Evolutionary conservation across 2,888 invertebrate genomes (phyloP).

Genomic region (Coelinius sp.): DNA sequence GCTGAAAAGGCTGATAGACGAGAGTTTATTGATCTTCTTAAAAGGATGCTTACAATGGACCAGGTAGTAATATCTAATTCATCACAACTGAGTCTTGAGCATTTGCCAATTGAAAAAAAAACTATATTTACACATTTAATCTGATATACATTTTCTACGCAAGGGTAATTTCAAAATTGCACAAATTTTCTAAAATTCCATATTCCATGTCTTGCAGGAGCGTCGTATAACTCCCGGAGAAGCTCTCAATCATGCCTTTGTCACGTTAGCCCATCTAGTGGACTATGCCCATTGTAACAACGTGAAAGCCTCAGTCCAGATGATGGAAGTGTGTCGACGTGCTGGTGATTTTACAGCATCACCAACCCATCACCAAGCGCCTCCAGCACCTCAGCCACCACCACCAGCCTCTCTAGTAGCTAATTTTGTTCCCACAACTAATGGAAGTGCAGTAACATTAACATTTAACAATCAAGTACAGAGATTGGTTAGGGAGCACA

Average conservation of each 20-base stretch:
- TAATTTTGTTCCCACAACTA: conserved; percentile 83
- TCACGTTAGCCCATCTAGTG: conserved; percentile 91
- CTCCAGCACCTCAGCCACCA: conserved; percentile 70
- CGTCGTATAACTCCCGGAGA: conserved; percentile 95
- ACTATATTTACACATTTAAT: too few relatives aligned
- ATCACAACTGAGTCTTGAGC: too few relatives aligned
- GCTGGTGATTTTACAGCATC: conserved; percentile 72
- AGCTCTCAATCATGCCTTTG: conserved; percentile 95
- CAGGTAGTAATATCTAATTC: conserved; percentile 79
- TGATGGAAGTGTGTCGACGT: conserved; percentile 88
- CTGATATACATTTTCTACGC: too few relatives aligned
- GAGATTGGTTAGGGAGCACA: conserved; percentile 79
- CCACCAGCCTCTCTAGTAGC: conserved; percentile 78
- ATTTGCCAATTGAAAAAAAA: too few relatives aligned
- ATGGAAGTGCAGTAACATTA: conserved; percentile 87
- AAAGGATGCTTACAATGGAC: conserved; percentile 99
- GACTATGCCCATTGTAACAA: conserved; percentile 98
- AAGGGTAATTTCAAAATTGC: not conserved
- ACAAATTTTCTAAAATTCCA: not conserved
- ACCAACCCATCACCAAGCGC: conserved; percentile 73
- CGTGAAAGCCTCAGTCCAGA: conserved; percentile 96
- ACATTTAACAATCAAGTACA: conserved; percentile 93
- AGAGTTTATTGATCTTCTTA: conserved; percentile 97
- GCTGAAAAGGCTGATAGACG: conserved; percentile 97
- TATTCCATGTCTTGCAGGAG: conserved; percentile 78